Percentiles rank a stretch among this genome's conserved stretches.
Conservation (phyloP, 2,888 invertebrate species). For the Hirtodrosophila confusa region DNA sequence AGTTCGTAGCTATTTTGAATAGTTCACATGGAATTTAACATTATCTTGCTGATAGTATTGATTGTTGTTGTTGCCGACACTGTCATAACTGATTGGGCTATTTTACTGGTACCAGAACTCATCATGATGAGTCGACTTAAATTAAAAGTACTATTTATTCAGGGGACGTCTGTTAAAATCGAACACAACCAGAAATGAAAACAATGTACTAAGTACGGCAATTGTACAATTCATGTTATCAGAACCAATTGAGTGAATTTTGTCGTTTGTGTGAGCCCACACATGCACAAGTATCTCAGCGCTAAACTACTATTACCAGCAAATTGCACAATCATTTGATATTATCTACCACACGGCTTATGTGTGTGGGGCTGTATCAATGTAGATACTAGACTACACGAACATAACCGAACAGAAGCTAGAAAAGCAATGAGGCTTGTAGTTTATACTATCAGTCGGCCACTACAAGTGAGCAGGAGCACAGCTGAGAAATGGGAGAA, state of each 20-base stretch:
- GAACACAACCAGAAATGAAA: conserved; percentile 32
- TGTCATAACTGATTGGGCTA: conserved; percentile 47
- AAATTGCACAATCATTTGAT: conserved; percentile 21
- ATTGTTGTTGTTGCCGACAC: conserved; percentile 29
- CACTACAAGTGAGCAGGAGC: conserved; percentile 5
- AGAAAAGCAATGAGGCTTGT: conserved; percentile 37
- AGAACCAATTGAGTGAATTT: conserved; percentile 48
- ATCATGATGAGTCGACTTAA: conserved; percentile 31
- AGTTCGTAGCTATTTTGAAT: conserved; percentile 1
- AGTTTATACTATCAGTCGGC: conserved; percentile 31
- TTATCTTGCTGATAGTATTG: conserved; percentile 29
- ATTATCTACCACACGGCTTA: conserved; percentile 21
- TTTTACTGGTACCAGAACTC: conserved; percentile 33
- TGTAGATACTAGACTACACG: background rate
- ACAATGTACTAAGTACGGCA: conserved; percentile 1
- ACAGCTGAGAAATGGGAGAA: conserved; percentile 57
- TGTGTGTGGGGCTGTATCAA: conserved; percentile 2
- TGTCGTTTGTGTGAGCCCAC: conserved; percentile 19
- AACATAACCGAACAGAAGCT: conserved; percentile 17
- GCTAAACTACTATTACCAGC: background rate
- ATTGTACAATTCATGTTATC: conserved; percentile 41
- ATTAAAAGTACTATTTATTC: conserved; percentile 39
- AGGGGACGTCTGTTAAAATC: conserved; percentile 29
- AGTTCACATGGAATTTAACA: conserved; percentile 2
- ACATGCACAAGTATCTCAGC: conserved; percentile 1